Evolutionary conservation across 2,888 invertebrate species (phyloP), one percentile per base, ranked within the genome.

Genomic region (Patella ulyssiponensis): DNA sequence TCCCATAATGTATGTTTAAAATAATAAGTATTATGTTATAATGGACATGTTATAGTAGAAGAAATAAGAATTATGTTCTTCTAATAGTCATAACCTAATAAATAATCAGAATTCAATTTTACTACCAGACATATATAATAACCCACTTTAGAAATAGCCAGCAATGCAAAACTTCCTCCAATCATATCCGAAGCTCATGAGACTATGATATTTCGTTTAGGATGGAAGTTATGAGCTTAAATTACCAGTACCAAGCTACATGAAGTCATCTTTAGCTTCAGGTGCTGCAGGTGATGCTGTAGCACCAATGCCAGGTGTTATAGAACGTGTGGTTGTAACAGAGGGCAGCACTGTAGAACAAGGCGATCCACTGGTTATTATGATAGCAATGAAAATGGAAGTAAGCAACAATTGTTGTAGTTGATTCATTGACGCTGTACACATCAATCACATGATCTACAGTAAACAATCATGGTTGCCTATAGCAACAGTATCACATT

Each of bases 361-460:
- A 90, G 98, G 98, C 0, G 97, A 99, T 90, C 95, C 96, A 0
- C 93, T 99, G 3, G 95, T 98, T 80, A 96, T 98, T 71, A 95
- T 99, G 89, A 97, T 98, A 83, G 99, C 99, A 0, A 99, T 99
- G 99, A 99, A 99, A 93, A 99, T 99, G 99, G 99, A 99, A 93
- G 94, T 94, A 89, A 91, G 79, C 64, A 20, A 44, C 44, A 7
- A 44, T 44, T 44, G 9, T 44, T 44, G 0, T 44, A 44, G 44
- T 44, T 44, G 44, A 44, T 44, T 44, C 9, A 44, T 9, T 44
- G 7, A 44, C 7, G 5, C 9, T 9, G 9, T 1, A 9, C 44
- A 44, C 9, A 9, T 7, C 7, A 44, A 3, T 4, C 33, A 33
- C 33, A 33, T 2, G 2, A 33, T 3, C 2, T 4, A 33, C 33